Percentiles rank a stretch among this genome's conserved stretches.
Conservation (phyloP, 2,113 vertebrate species). For the Carlito syrichta region DNA sequence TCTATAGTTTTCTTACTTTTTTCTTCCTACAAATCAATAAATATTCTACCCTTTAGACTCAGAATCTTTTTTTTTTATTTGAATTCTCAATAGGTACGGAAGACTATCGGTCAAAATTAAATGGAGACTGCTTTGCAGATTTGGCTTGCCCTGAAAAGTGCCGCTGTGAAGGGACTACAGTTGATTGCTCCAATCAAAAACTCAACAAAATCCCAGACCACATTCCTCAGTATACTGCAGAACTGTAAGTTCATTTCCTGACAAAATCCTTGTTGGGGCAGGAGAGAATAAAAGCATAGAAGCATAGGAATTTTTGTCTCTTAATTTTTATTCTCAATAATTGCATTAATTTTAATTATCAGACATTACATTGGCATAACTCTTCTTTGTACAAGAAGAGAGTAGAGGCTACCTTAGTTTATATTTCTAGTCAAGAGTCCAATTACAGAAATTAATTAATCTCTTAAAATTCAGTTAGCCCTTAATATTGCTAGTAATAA, state of each 20-base stretch:
- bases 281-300: not conserved
- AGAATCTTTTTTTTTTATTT: constrained; percentile 73
- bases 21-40: constrained; percentile 52
- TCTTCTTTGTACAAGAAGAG: not conserved
- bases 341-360: not conserved
- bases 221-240: constrained; percentile 96
- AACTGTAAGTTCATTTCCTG: constrained; percentile 90
- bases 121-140: constrained; percentile 98
- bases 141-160: constrained; percentile 98
- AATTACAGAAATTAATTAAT: not conserved
- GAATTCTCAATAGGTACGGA: constrained; percentile 91
- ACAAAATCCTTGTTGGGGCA: not conserved
- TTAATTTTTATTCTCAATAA: not conserved
- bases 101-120: constrained; percentile 97
- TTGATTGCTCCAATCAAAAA: constrained; percentile 98
- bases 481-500: not conserved
- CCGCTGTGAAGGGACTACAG: constrained; percentile 96
- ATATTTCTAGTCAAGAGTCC: not conserved
- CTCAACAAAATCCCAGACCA: constrained; percentile 96
- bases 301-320: not conserved
- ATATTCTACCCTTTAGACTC: constrained; percentile 64
- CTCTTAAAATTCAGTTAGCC: not conserved
- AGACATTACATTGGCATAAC: not conserved
- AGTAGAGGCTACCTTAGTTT: not conserved
- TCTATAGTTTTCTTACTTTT: constrained; percentile 71